Base-by-base conservation (phyloP, 2,888 invertebrate genomes). In the Megamerina dolium region DNA sequence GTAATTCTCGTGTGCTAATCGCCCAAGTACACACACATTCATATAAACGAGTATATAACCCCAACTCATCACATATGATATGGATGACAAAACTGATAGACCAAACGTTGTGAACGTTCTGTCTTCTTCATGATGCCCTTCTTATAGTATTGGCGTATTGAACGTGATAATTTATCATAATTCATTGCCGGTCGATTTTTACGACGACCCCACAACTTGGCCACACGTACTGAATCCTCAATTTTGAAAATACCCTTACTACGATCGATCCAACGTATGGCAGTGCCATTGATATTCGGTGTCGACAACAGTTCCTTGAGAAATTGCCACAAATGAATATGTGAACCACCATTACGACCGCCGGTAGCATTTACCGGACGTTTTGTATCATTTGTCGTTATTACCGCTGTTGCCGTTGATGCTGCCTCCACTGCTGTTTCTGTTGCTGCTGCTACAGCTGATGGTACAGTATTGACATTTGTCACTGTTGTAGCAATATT, bases 51-150 rank as follows among this genome's bases (percentile, higher is more conserved):
- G 5, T 37, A 10, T 12, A 27, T 14, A 19, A 3, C 9, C 8
- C 14, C 27, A 10, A 3, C 30, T 16, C 20, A 48, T 59, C 82
- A 91, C 69, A 90, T 80, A 66, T 83, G 84, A 74, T 95, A 95
- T 14, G 93, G 92, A 70, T 90, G 88, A 71, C 95, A 96, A 75
- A 99, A 99, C 75, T 97, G 97, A 75, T 99, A 99, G 50, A 99
- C 97, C 60, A 99, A 81, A 68, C 99, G 81, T 74, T 99, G 97
- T 57, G 95, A 94, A 53, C 96, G 79, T 69, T 95, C 95, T 1
- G 97, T 97, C 73, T 99, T 99, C 80, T 95, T 95, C 91, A 96
- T 94, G 71, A 97, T 96, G 43, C 95, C 95, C 74, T 97, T 99
- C 74, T 97, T 96, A 80, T 99, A 99, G 75, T 96, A 96, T 72